Percentiles rank a stretch among this genome's conserved stretches.
phyloP scores from a whole-genome alignment of 1,140 invertebrate species.

The Drosophila persimilis region DNA sequence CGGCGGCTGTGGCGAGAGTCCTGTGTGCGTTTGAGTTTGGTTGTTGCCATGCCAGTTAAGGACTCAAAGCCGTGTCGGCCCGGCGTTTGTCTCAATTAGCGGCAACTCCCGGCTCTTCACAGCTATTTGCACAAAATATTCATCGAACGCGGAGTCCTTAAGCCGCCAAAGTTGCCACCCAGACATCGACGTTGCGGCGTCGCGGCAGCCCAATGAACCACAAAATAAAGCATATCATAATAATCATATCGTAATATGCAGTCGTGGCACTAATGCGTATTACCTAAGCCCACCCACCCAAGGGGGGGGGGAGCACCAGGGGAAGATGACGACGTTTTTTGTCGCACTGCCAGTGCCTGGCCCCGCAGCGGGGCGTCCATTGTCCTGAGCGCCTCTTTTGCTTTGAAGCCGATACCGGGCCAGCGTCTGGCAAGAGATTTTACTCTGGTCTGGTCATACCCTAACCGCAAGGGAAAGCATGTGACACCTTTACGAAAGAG shows the following conservation, averaged over 20 bases:
- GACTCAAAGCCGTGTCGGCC: slow-evolving; percentile 31
- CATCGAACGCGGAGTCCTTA: slow-evolving; percentile 50
- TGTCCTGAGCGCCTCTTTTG: slow-evolving; percentile 40
- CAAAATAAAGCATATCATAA: slow-evolving; percentile 82
- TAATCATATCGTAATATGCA: slow-evolving; percentile 82
- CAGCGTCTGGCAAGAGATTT: slow-evolving; percentile 48
- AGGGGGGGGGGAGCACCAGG: not conserved
- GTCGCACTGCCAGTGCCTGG: slow-evolving; percentile 12
- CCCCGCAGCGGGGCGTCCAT: slow-evolving; percentile 36
- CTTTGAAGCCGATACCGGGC: slow-evolving; percentile 60
- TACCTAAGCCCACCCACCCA: slow-evolving; percentile 72
- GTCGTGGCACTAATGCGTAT: slow-evolving; percentile 78
- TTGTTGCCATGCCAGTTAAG: slow-evolving; percentile 43
- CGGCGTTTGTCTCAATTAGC: slow-evolving; percentile 72
- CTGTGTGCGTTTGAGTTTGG: not conserved
- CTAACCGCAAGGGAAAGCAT: not conserved
- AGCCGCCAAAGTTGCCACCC: slow-evolving; percentile 75
- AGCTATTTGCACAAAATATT: slow-evolving; percentile 71
- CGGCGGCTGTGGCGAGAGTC: not conserved
- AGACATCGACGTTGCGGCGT: slow-evolving; percentile 22
- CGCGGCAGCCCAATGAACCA: slow-evolving; percentile 73
- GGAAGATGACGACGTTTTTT: slow-evolving; percentile 17
- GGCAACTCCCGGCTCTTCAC: slow-evolving; percentile 48
- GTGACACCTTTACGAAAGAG: too few relatives aligned
- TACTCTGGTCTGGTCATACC: slow-evolving; percentile 15